phyloP scores from a whole-genome alignment of 2,113 vertebrate species.

The Sinocyclocheilus rhinocerous region DNA sequence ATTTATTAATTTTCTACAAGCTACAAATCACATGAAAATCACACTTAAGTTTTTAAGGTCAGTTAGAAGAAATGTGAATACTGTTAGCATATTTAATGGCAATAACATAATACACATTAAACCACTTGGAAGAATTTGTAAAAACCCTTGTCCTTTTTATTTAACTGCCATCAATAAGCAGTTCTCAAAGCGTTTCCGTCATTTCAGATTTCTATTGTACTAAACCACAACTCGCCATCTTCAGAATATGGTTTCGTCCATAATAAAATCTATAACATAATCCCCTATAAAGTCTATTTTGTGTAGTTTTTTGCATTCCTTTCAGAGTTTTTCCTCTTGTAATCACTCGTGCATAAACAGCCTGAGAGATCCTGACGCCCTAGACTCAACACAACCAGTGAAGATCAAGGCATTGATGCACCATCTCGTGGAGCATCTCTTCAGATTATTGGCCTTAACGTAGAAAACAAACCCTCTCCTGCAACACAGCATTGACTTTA shows the following conservation, averaged over 20 bases:
- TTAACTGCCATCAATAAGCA: neutral
- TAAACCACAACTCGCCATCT: conserved; percentile 9
- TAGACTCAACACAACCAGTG: conserved; percentile 42
- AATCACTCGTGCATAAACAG: conserved; percentile 28
- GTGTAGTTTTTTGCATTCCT: neutral
- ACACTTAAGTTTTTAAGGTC: neutral
- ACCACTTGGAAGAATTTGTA: neutral
- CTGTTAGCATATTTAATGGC: neutral
- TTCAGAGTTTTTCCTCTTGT: neutral
- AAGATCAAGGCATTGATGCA: conserved; percentile 50
- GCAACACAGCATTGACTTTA: conserved; percentile 52
- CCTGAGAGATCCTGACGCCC: conserved; percentile 14
- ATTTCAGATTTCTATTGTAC: neutral
- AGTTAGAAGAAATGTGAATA: neutral
- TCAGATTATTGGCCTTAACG: conserved; percentile 60
- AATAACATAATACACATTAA: neutral
- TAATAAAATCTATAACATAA: neutral
- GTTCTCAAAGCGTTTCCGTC: neutral
- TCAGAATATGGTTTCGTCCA: neutral
- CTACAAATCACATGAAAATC: conserved; percentile 11
- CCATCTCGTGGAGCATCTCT: conserved; percentile 63
- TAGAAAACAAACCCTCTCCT: conserved; percentile 59
- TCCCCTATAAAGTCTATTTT: neutral
- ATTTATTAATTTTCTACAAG: neutral
- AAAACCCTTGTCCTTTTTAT: neutral